Evolutionary conservation across 1,140 invertebrate genomes (phyloP).

Genomic region (Drosophila quadrilineata): DNA sequence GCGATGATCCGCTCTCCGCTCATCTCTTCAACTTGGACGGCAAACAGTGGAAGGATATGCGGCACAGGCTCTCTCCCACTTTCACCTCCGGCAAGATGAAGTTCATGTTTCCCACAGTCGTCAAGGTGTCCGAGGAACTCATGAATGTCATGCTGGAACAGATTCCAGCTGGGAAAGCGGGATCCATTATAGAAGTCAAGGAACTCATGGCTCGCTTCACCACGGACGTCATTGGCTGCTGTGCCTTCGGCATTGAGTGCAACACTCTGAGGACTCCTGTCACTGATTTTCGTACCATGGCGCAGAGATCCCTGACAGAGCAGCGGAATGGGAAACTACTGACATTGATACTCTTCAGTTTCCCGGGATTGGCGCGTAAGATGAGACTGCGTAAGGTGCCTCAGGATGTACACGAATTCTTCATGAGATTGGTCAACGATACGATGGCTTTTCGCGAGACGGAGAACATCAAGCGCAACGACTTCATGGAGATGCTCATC

Average conservation of each 20-base stretch:
- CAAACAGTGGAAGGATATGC: conserved; percentile 83
- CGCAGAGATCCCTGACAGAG: conserved; percentile 10
- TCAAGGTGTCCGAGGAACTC: conserved; percentile 42
- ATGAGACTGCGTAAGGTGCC: conserved; percentile 46
- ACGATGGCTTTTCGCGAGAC: conserved; percentile 54
- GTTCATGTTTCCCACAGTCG: conserved; percentile 81
- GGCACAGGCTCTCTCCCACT: conserved; percentile 82
- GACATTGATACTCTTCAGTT: conserved; percentile 28
- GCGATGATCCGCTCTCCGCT: conserved; percentile 81
- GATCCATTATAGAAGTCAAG: conserved; percentile 41
- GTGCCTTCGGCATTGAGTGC: conserved; percentile 85
- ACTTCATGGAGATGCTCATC: conserved; percentile 82
- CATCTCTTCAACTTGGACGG: conserved; percentile 81
- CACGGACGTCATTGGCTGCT: conserved; percentile 82
- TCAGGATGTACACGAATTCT: conserved; percentile 81
- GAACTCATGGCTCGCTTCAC: conserved; percentile 64
- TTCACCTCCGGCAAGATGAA: conserved; percentile 84
- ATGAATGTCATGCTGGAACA: conserved; percentile 15
- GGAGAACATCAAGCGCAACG: conserved; percentile 48
- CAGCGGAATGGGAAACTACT: conserved; percentile 8
- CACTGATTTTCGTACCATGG: conserved; percentile 81
- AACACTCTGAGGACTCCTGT: conserved; percentile 82
- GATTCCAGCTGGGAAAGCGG: neutral
- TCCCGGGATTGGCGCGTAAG: conserved; percentile 32
- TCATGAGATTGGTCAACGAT: conserved; percentile 58